Evolutionary conservation across 2,113 vertebrate species (phyloP), one percentile per base, ranked within the genome.

Genomic region (Notiomystis cincta): DNA sequence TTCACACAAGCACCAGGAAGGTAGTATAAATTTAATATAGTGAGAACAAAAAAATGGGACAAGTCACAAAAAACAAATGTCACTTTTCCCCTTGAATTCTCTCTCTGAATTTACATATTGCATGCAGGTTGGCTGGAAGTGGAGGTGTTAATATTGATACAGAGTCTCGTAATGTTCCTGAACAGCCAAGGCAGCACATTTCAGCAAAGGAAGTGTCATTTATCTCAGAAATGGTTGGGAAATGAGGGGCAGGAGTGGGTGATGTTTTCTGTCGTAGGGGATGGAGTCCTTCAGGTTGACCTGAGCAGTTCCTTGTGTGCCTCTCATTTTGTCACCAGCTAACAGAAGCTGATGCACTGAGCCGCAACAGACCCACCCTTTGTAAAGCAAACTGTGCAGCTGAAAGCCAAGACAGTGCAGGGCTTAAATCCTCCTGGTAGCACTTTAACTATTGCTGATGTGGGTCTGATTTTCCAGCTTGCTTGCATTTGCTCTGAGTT

Each of bases 401-500:
- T 94, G 88, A 96, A 97, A 95, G 82, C 66, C 65, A 81, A 42
- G 2, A 17, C 44, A 70, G 24, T 28, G 15, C 66, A 50, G 79
- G 60, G 57, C 73, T 96, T 89, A 93, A 94, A 86, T 75, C 62
- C 50, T 88, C 79, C 66, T 77, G 94, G 66, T 92, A 95, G 64
- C 69, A 40, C 53, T 93, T 93, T 91, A 84, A 73, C 80, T 91
- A 61, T 73, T 4, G 0, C 60, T 62, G 80, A 69, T 6, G 19
- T 64, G 61, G 48, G 54, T 77, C 72, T 88, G 50, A 87, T 90
- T 94, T 80, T 53, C 56, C 76, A 77, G 84, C 71, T 95, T 92
- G 57, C 90, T 96, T 87, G 31, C 84, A 89, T 96, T 96, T 90
- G 56, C 57, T 96, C 40, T 38, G 83, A 81, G 72, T 93, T 93